Conservation (phyloP, 1,140 invertebrate genomes). For the Lamellibrachia luymesi region DNA sequence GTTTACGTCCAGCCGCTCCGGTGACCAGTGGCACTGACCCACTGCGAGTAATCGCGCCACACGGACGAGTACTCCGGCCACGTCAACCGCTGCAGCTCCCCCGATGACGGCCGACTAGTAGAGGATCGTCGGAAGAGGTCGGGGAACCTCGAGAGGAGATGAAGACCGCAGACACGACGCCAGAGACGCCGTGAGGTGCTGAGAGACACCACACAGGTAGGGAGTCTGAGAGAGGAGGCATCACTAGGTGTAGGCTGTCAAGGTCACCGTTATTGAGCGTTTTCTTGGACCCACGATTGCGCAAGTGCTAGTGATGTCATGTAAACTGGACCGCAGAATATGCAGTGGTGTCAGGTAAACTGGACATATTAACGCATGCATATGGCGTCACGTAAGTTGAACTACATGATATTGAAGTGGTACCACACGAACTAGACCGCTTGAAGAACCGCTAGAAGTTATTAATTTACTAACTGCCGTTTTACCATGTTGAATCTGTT, state of each 20-base stretch:
- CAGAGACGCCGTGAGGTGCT: not conserved
- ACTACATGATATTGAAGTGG: not conserved
- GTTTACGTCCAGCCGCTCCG: not conserved
- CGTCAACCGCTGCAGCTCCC: not conserved
- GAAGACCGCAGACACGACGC: not conserved
- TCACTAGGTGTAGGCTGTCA: not conserved
- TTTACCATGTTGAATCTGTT: not conserved
- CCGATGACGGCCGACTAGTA: not conserved
- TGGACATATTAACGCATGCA: not conserved
- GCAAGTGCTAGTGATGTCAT: not conserved
- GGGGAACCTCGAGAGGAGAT: not conserved
- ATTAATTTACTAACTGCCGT: not conserved
- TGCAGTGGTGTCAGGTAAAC: not conserved
- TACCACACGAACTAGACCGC: not conserved
- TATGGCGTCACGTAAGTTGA: not conserved
- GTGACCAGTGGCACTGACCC: constrained; percentile 10
- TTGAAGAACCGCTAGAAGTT: not conserved
- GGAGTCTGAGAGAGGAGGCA: not conserved
- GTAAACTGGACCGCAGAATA: not conserved
- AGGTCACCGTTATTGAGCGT: not conserved
- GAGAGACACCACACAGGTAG: not conserved
- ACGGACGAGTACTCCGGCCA: not conserved
- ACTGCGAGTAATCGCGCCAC: constrained; percentile 13
- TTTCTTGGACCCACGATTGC: not conserved
- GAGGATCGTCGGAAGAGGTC: not conserved